These are phyloP conservation scores for Drosophila rubida DNA, from an alignment of 2,888 invertebrate genomes.

Conservation along the genomic window DNA sequence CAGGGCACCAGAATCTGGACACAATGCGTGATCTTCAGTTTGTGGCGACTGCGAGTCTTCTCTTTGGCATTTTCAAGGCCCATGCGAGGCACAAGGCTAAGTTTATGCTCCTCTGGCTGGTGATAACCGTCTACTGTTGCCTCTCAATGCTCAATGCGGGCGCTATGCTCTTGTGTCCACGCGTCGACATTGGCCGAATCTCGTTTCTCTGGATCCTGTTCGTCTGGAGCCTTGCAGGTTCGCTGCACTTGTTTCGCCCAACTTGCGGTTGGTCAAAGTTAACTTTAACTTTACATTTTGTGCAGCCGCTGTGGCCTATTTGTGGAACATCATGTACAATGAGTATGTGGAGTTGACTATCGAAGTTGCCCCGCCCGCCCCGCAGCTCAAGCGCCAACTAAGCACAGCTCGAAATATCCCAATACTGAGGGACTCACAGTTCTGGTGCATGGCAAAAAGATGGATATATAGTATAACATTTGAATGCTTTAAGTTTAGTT, in stretches of 20 bases:
- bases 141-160: neutral
- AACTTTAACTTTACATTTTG: no score
- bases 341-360: constrained; percentile 27
- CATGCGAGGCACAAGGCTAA: constrained; percentile 29
- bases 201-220: neutral
- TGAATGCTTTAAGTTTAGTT: neutral
- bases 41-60: constrained; percentile 25
- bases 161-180: neutral
- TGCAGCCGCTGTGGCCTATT: constrained; percentile 23
- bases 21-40: constrained; percentile 29
- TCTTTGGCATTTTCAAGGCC: constrained; percentile 30
- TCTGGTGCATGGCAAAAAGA: constrained; percentile 18
- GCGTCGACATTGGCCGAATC: rapidly evolving
- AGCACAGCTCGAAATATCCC: neutral
- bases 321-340: constrained; percentile 42
- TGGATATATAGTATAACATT: constrained; percentile 1
- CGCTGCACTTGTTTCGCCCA: neutral
- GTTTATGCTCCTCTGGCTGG: constrained; percentile 37
- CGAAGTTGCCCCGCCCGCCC: neutral
- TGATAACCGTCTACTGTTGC: constrained; percentile 5
- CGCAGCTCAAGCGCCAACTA: neutral
- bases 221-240: constrained; percentile 32
- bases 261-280: neutral
- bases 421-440: constrained; percentile 5
- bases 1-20: neutral